A percentile compares a stretch with the other conserved stretches of the same genome.
phyloP scores from a whole-genome alignment of 2,797 vertebrate genomes.

The Brachymystax lenok region DNA sequence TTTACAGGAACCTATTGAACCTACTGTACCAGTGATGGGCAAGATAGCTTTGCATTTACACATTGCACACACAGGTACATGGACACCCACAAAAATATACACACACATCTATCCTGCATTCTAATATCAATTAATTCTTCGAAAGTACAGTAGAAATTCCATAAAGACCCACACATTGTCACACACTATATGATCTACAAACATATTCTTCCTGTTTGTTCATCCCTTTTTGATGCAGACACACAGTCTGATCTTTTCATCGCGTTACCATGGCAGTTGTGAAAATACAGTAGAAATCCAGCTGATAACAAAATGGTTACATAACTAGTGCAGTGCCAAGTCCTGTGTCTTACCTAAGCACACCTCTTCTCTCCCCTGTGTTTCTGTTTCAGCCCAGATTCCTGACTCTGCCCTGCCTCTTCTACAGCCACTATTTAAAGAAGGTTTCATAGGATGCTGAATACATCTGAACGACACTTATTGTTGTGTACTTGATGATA shows the following conservation, averaged over 20 bases:
- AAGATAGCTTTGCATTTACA: constrained; percentile 45
- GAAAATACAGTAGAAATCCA: constrained; percentile 75
- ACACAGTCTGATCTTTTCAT: constrained; percentile 48
- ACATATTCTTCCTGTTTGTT: constrained; percentile 24
- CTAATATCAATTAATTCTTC: not conserved
- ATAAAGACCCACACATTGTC: constrained; percentile 14
- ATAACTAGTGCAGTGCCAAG: constrained; percentile 73
- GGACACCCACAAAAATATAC: constrained; percentile 24
- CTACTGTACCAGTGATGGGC: constrained; percentile 40
- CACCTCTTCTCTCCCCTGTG: constrained; percentile 42
- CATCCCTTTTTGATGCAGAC: constrained; percentile 42
- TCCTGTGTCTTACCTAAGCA: constrained; percentile 72
- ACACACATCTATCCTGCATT: constrained; percentile 3
- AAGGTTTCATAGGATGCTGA: constrained; percentile 40
- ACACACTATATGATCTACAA: constrained; percentile 26
- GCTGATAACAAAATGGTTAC: constrained; percentile 79
- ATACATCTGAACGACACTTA: constrained; percentile 53
- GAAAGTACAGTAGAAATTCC: constrained; percentile 12
- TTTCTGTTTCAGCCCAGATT: constrained; percentile 49
- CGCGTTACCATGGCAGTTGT: constrained; percentile 75
- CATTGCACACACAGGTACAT: constrained; percentile 27
- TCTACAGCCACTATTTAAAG: constrained; percentile 32
- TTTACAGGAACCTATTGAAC: constrained; percentile 39
- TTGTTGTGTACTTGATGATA: constrained; percentile 45
- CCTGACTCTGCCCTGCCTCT: constrained; percentile 39